Evolutionary conservation across 2,888 invertebrate species (phyloP), one percentile per base, ranked within the genome.

Genomic region (Aphelenchoides bicaudatus): DNA sequence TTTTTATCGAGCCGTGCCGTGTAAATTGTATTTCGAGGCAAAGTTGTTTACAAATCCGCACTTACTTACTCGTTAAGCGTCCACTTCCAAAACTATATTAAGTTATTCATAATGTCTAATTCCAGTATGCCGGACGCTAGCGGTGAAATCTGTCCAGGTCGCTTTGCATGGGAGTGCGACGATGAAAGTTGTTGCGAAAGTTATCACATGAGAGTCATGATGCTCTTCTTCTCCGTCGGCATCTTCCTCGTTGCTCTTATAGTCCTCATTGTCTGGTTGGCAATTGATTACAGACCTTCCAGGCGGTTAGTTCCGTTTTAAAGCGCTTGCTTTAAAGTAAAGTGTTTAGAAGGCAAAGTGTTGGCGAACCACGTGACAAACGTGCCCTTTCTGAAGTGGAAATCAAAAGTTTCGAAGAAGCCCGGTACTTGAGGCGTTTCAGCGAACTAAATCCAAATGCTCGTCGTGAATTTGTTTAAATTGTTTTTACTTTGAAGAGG

Each of bases 151-250:
- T 65, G 65, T 29, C 64, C 65, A n/a, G 47, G 39, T 21, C 55
- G 55, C 34, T 65, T 65, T 50, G 58, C 59, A 2, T 65, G 61
- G 28, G 65, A 65, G 39, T 65, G 65, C 51, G 28, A 37, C 19
- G 54, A 46, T n/a, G 34, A 31, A 21, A 65, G 38, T 25, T 65
- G 65, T 39, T 65, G 65, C 52, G 67, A 53, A 47, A 65, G 66
- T 54, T 68, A 65, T 50, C 68, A 65, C 56, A 71, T 70, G 43
- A 39, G 67, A 2, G 61, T 65, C 27, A 19, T 65, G 34, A 49
- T 65, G 58, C 52, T 65, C 23, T 52, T 65, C 51, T 59, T 64
- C 43, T 65, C 68, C 16, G 4, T 65, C n/a, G 58, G 51, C 19
- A 46, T 65, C 21, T 58, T 65, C 6, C 39, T 49, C n/a, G 30